Conservation (phyloP, 2,113 vertebrate species). For the Syngnathoides biaculeatus region DNA sequence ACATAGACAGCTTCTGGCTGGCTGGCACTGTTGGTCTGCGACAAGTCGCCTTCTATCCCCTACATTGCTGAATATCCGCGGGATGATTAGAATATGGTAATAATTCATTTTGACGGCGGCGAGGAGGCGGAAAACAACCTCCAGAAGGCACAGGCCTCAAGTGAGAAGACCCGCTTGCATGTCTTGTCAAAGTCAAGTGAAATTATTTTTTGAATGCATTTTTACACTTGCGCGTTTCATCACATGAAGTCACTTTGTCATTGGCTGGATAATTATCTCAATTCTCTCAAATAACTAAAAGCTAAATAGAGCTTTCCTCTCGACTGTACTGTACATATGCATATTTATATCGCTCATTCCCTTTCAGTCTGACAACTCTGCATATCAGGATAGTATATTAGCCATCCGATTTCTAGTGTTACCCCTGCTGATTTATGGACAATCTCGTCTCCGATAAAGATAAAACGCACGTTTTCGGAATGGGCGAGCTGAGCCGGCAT, state of each 20-base stretch:
- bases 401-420: too few species aligned
- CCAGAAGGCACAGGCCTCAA: constrained; percentile 45
- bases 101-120: constrained; percentile 26
- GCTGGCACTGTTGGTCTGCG: constrained; percentile 53
- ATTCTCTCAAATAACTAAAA: constrained; percentile 35
- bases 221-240: constrained; percentile 4
- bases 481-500: background rate
- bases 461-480: background rate
- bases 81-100: constrained; percentile 27
- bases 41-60: constrained; percentile 34
- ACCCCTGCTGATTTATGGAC: too few species aligned
- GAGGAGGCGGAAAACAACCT: constrained; percentile 17
- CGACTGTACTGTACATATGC: constrained; percentile 42
- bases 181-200: constrained; percentile 9
- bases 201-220: constrained; percentile 26
- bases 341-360: constrained; percentile 18
- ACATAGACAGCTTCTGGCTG: constrained; percentile 27
- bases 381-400: background rate
- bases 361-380: background rate
- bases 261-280: constrained; percentile 15
- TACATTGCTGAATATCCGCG: constrained; percentile 26
- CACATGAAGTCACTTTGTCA: background rate
- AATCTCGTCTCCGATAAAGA: background rate
- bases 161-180: background rate
- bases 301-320: constrained; percentile 30